Percentiles rank a stretch among this genome's conserved stretches.
These are phyloP conservation scores for Mastomys coucha DNA, from an alignment of 2,113 vertebrate genomes.

Conservation along the genomic window DNA sequence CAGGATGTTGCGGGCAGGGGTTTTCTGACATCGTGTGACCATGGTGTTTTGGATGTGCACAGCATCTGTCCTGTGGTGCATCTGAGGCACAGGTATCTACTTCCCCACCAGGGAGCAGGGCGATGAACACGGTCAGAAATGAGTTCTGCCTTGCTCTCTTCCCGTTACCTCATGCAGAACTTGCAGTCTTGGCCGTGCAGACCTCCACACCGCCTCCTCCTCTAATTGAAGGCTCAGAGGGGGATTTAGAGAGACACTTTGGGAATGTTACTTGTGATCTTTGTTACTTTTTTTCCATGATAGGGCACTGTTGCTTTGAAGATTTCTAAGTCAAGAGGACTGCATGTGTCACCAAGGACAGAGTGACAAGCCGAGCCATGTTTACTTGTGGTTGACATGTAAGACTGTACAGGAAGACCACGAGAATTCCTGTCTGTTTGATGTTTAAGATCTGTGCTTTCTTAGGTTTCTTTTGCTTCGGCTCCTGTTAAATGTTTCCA, in stretches of 20 bases:
- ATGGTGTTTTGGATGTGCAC: not conserved
- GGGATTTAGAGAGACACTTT: not conserved
- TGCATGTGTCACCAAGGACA: accelerated
- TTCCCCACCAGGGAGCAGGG: not conserved
- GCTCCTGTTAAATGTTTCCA: not conserved
- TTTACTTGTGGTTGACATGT: accelerated
- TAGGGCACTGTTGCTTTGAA: not conserved
- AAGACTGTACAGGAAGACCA: no score
- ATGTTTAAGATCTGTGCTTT: not conserved
- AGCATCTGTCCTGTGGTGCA: not conserved
- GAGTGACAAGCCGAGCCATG: not conserved
- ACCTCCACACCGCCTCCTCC: not conserved
- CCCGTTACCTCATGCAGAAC: not conserved
- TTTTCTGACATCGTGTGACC: no score
- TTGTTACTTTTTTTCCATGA: not conserved
- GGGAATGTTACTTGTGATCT: not conserved
- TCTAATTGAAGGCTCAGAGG: not conserved
- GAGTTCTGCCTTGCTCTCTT: not conserved
- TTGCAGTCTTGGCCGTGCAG: not conserved
- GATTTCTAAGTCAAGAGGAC: not conserved
- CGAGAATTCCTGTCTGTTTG: not conserved
- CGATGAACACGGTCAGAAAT: not conserved
- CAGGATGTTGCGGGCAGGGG: no score
- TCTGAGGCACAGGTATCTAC: not conserved
- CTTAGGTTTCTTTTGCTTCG: not conserved